phyloP scores from a whole-genome alignment of 2,113 vertebrate genomes.

The Erinaceus europaeus region DNA sequence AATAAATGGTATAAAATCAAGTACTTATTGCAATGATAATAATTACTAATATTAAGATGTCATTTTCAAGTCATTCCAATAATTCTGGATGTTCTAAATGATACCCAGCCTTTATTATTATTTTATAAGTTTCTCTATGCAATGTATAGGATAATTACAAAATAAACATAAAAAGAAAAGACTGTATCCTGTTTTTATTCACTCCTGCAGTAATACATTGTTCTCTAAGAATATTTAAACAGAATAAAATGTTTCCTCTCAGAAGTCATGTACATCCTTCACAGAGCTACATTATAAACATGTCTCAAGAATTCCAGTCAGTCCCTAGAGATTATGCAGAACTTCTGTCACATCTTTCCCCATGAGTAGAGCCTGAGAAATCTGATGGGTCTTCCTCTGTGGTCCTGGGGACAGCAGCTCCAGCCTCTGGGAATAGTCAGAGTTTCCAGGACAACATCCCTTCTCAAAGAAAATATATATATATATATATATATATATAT shows the following conservation, averaged over 20 bases:
- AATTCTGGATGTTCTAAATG: not conserved
- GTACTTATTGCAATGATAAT: not conserved
- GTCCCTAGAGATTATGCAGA: conserved; percentile 16
- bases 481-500: not conserved
- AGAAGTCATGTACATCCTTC: not conserved
- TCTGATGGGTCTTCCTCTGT: conserved; percentile 32
- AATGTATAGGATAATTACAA: not conserved
- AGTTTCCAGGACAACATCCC: not conserved
- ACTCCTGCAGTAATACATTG: not conserved
- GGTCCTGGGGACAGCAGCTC: not conserved
- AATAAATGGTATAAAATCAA: not conserved
- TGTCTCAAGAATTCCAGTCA: conserved; percentile 8
- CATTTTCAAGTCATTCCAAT: not conserved
- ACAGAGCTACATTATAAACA: conserved; percentile 25
- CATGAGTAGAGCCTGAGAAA: conserved; percentile 66
- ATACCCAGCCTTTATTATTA: not conserved
- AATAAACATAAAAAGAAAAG: not conserved
- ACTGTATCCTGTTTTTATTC: not conserved
- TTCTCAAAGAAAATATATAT: not conserved
- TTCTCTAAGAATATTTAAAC: conserved; percentile 26
- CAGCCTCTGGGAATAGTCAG: not conserved
- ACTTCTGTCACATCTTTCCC: conserved; percentile 11
- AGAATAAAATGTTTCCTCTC: conserved; percentile 29
- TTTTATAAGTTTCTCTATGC: not conserved
- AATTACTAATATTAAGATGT: not conserved